Base-by-base conservation (phyloP, 2,797 vertebrate genomes). In the Anomalospiza imberbis region DNA sequence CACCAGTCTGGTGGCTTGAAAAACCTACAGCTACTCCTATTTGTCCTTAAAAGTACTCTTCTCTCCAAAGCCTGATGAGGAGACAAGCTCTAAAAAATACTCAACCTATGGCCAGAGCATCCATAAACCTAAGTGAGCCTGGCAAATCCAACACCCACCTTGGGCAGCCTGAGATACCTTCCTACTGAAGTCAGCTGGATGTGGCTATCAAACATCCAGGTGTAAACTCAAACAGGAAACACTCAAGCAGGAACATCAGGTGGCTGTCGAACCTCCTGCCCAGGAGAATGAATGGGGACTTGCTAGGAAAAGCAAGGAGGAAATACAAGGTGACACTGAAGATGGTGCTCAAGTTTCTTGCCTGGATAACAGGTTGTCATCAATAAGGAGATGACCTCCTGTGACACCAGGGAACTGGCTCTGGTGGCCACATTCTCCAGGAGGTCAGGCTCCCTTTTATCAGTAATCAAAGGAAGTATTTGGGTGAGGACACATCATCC, bases 1-100 rank as follows among this genome's bases (percentile, higher is more conserved):
- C 44, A 93, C 55, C 73, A 61, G 86, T 89, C 7, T 73, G 93
- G 93, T 88, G 68, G 92, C 62, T 78, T 1, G 2, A 78, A 91
- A 94, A 93, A 45, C 21, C 55, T 50, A 72, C 45, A 76, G 66
- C 76, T 75, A 42, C 32, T 73, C 4, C 0, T 18, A 24, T 31
- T 48, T 65, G 58, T 58, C 50, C 60, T 75, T 75, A 13, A 44
- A 77, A 83, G 65, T 44, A 26, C 32, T 78, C 45, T 74, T 8
- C 47, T 88, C 68, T 75, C 55, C 61, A 73, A 58, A 78, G 67
- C 51, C 36, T 58, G 38, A 58, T 1, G 0, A 62, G 34, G 53
- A 89, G 38, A 71, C 21, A 60, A 87, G 57, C 72, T 77, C 75
- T 61, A 68, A 36, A 83, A 80, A 91, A 74, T 45, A 80, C 14